Base-by-base conservation (phyloP, 2,113 vertebrate genomes). In the Myodes glareolus region DNA sequence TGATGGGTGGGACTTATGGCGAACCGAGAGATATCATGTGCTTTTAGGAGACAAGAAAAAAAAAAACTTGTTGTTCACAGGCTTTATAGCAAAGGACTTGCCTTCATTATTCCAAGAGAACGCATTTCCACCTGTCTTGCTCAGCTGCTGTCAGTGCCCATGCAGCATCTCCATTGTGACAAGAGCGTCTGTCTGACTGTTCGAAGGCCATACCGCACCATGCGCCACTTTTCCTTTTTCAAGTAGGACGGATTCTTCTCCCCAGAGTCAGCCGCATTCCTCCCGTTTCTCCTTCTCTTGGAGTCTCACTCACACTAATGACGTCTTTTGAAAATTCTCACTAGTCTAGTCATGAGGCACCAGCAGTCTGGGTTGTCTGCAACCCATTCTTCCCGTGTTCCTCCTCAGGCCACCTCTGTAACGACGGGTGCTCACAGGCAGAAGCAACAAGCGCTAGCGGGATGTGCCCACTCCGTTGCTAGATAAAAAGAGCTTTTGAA, bases 141-240 rank as follows among this genome's bases (percentile, higher is more conserved):
- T 47, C 33, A 36, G 0, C 4, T 29, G 11, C 55, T 84, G 7
- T 52, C 50, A 3, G 0, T 58, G 33, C 14, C 42, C 29, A 36
- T 5, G 7, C 29, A 21, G 42, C 1, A 45, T 1, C 68, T 3
- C 27, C 4, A 0, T 33, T 33, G 14, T 36, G 47, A n/a, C 42
- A 0, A 1, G 10, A 2, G 4, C 12, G 14, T 13, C n/a, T 75
- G 12, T 39, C 23, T 67, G 0, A 33, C 13, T 31, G 39, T 5
- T 11, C 23, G 36, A 31, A 65, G 9, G 17, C 16, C 1, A 5
- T 23, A 21, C 25, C 29, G 25, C 11, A 16, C 25, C 2, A 0
- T 7, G 0, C 2, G 3, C 68, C 31, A 45, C 31, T 25, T 50
- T 3, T 80, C 33, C 47, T 65, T 21, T 39, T 78, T 16, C 27